phyloP scores from a whole-genome alignment of 2,888 invertebrate species.

The Sialis fuliginosa region DNA sequence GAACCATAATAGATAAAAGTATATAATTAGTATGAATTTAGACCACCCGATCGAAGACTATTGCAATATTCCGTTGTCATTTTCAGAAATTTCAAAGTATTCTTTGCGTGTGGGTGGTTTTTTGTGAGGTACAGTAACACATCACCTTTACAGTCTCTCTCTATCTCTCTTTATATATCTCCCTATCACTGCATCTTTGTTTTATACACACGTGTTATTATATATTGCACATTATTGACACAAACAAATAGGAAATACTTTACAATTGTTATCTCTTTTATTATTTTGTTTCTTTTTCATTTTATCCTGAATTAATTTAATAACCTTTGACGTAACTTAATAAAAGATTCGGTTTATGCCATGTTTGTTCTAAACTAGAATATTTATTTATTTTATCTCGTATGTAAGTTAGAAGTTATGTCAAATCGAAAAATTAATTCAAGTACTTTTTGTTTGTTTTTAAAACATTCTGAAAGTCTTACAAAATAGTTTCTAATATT shows the following conservation, averaged over 20 bases:
- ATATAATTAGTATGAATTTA: too few relatives aligned
- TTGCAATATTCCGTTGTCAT: slow-evolving; percentile 32
- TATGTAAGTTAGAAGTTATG: not conserved
- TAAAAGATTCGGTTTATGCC: too few relatives aligned
- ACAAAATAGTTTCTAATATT: too few relatives aligned
- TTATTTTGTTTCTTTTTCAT: not conserved
- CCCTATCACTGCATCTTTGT: not conserved
- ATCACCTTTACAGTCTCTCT: not conserved
- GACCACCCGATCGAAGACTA: slow-evolving; percentile 16
- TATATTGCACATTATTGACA: too few relatives aligned
- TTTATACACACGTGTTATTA: not conserved
- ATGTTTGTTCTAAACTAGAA: too few relatives aligned
- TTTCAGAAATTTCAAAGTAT: slow-evolving; percentile 66
- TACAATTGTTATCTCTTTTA: not conserved
- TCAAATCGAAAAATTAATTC: too few relatives aligned
- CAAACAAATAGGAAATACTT: not conserved
- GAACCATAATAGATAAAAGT: too few relatives aligned
- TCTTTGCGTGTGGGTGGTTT: slow-evolving; percentile 75
- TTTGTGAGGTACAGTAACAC: slow-evolving; percentile 56
- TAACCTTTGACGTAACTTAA: too few relatives aligned
- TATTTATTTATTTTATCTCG: too few relatives aligned
- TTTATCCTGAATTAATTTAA: not conserved
- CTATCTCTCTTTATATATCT: not conserved
- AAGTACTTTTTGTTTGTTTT: too few relatives aligned
- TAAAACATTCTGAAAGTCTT: too few relatives aligned